Base-by-base conservation (phyloP, 23 tunicate species). In the Styela plicata region DNA sequence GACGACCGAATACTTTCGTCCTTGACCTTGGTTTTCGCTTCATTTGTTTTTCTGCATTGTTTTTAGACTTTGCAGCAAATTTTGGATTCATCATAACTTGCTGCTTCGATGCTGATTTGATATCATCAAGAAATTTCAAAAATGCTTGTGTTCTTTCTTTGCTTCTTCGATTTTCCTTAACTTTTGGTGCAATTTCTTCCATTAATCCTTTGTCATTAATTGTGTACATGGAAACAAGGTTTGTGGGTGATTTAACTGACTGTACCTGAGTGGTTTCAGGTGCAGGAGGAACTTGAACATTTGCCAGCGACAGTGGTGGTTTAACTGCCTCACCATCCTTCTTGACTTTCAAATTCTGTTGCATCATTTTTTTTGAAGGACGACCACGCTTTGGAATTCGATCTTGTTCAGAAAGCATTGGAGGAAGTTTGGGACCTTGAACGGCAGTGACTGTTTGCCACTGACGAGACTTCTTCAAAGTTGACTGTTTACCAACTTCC, bases 361-460 rank as follows among this genome's bases (percentile, higher is more conserved):
- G 87, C 63, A 87, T 82, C 89, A 88, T 93, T 63, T 93, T 88
- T 44, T 93, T 93, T 21, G 98, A 93, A 13, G 98, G 98, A 17
- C 98, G 86, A 1, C 98, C 98, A 25, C 98, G 85, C 70, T 93
- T 93, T 26, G 98, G 98, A 0, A 93, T 93, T 2, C 98, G 86
- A 65, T 93, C 98, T 18, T 84, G 71, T 37, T 93, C 98, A 0
- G 98, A 93, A 22, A 93, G 52, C 87, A 88, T 70, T 5, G 98
- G 98, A 34, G 98, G 98, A 34, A 93, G 64, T 71, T 93, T 93
- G 27, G 89, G 89, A 7, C 90, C 98, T 85, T 93, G 86, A 24
- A 93, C 73, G 2, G 98, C 98, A 28, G 98, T 93, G n/a, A 93
- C 98, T 23, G 98, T 93, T 67, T 93, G 98, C 98, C 98, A 93